A percentile compares a stretch with the other conserved stretches of the same genome.
Conservation (phyloP, 2,888 invertebrate genomes). For the Drosophila lutescens region DNA sequence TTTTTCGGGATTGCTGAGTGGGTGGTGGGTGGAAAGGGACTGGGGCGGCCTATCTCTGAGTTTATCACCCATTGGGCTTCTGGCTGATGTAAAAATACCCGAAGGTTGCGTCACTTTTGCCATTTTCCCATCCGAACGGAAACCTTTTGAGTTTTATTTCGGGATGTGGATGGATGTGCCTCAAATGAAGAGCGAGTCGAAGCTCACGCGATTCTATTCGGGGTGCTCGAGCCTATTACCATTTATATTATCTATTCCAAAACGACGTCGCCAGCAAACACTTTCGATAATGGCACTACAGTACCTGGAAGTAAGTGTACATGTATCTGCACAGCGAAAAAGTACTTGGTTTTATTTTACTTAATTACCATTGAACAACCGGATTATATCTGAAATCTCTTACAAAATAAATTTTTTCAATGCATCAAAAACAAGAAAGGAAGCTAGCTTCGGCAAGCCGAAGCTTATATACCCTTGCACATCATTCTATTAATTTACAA, state of each 20-base stretch:
- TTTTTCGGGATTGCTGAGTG: background rate
- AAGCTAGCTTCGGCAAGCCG: too few relatives aligned
- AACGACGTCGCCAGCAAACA: constrained; percentile 39
- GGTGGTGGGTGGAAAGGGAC: background rate
- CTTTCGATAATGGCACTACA: constrained; percentile 32
- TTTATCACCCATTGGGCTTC: constrained; percentile 27
- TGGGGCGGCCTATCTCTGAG: constrained; percentile 14
- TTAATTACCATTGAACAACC: too few relatives aligned
- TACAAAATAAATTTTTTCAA: too few relatives aligned
- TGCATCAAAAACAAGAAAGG: too few relatives aligned
- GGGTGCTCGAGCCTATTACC: constrained; percentile 20
- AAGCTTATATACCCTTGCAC: too few relatives aligned
- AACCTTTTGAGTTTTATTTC: constrained; percentile 28
- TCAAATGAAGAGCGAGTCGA: constrained; percentile 2
- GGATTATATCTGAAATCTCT: too few relatives aligned
- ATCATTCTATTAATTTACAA: too few relatives aligned
- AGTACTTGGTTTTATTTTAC: too few relatives aligned
- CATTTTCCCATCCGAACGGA: constrained; percentile 38
- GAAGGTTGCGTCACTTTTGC: constrained; percentile 65
- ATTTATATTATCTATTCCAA: constrained; percentile 12
- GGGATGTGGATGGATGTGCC: constrained; percentile 34
- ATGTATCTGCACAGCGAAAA: constrained; percentile 2
- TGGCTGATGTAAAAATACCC: constrained; percentile 59
- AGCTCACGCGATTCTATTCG: constrained; percentile 37
- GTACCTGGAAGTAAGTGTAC: constrained; percentile 12